Base-by-base conservation (phyloP, 2,113 vertebrate genomes). In the Labeo catla region DNA sequence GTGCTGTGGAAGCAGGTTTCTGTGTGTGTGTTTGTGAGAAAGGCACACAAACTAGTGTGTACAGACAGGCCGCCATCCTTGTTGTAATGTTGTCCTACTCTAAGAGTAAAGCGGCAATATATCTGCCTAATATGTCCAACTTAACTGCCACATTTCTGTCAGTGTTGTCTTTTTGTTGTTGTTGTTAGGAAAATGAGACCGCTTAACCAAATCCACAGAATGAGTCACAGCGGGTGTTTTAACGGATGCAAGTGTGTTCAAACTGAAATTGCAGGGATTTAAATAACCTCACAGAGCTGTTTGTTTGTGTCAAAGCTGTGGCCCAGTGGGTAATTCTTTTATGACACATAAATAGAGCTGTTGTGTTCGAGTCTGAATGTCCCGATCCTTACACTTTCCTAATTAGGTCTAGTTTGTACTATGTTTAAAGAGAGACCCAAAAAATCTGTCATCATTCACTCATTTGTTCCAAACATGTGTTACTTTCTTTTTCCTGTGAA, bases 1-100 rank as follows among this genome's bases (percentile, higher is more conserved):
- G 8, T 57, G 61, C 47, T 84, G 61, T 87, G 47, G 54, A 84
- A 87, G 86, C 72, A 13, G 50, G 47, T 11, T 68, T 74, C 15
- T 47, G 3, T 74, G 66, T 61, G 59, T 76, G 79, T 76, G 79
- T 50, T 49, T 80, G 87, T 47, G 16, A 57, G 74, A 66, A 52
- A 52, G 3, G 61, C 21, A 74, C 72, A 47, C n/a, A 36, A 47
- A 50, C 61, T 0, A 4, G 68, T 15, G 19, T 50, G 80, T 68
- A 68, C 39, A 49, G 80, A 68, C 43, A 52, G 23, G 13, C 4
- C 19, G 4, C 16, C 0, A 21, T 49, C n/a, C 43, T 34, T 23
- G 66, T 63, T 72, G 61, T 78, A 72, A 74, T 66, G 50, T 23
- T 16, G n/a, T 23, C 77, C 49, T 63, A 16, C 19, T 57, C 50